These are phyloP conservation scores for Monopterus albus DNA, from an alignment of 2,113 vertebrate species.

Conservation along the genomic window DNA sequence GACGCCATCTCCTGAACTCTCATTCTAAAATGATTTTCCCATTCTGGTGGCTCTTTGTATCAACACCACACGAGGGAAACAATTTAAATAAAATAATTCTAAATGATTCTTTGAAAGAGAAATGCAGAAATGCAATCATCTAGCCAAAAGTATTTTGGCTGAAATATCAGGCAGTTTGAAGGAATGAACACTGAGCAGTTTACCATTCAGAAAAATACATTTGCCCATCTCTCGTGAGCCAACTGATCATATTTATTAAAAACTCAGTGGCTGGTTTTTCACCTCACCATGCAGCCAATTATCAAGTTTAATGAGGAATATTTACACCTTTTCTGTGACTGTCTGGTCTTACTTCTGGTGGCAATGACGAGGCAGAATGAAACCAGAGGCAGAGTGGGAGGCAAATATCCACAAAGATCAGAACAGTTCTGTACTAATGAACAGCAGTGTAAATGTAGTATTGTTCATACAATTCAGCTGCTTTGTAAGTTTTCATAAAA, in stretches of 20 bases:
- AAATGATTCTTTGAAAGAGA: no score
- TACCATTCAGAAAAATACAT: constrained; percentile 1
- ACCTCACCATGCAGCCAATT: constrained; percentile 42
- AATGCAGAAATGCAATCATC: no score
- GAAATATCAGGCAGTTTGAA: no score
- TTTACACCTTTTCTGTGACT: constrained; percentile 52
- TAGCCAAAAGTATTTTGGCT: no score
- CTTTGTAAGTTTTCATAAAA: neutral
- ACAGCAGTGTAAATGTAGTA: neutral
- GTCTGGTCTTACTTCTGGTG: constrained; percentile 32
- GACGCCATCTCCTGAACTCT: neutral
- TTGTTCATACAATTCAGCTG: neutral
- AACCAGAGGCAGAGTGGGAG: constrained; percentile 19
- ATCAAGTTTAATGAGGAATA: constrained; percentile 45
- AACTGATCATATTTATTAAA: neutral
- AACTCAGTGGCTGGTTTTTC: no score
- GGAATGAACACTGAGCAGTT: no score
- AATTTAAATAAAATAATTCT: no score
- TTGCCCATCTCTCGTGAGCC: neutral
- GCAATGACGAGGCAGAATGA: constrained; percentile 8
- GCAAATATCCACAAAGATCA: neutral
- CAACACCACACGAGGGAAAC: neutral
- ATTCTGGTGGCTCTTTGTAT: neutral
- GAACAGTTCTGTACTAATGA: neutral
- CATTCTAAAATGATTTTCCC: neutral